These are phyloP conservation scores for Oostethus manadensis DNA, from an alignment of 2,113 vertebrate species.

Conservation along the genomic window DNA sequence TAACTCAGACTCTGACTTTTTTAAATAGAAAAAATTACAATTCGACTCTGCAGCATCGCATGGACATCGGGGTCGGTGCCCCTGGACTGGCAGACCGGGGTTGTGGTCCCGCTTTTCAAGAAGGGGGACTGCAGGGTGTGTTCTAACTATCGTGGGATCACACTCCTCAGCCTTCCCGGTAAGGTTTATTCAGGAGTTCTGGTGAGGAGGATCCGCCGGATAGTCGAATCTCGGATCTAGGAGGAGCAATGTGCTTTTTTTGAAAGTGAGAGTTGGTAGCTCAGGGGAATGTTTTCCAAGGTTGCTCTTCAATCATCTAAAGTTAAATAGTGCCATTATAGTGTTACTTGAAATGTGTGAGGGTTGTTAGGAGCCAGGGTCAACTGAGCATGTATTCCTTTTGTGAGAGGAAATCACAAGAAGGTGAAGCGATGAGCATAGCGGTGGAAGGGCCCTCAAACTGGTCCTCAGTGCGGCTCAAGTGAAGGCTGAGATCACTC, in stretches of 20 bases:
- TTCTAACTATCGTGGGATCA: no score
- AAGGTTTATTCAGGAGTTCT: no score
- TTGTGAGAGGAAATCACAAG: constrained; percentile 42
- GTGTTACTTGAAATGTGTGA: constrained; percentile 15
- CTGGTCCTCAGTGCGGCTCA: constrained; percentile 34
- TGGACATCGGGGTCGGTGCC: no score
- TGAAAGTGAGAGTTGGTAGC: background rate
- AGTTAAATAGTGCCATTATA: constrained; percentile 20
- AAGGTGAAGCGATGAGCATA: constrained; percentile 36
- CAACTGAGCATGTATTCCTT: constrained; percentile 31
- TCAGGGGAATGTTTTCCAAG: constrained; percentile 4
- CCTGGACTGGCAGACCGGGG: no score
- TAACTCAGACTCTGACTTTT: no score
- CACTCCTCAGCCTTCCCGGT: no score
- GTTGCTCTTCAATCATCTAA: constrained; percentile 6
- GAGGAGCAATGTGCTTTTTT: constrained; percentile 32
- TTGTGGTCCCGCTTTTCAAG: no score
- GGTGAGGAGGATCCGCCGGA: no score
- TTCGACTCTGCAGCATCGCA: no score
- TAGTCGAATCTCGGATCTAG: no score
- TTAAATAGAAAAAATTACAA: no score
- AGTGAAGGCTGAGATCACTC: constrained; percentile 50
- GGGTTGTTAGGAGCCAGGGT: constrained; percentile 33
- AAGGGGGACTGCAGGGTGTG: no score
- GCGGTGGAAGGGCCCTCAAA: constrained; percentile 42